Evolutionary conservation across 2,113 vertebrate genomes (phyloP).

Genomic region (Dicerorhinus sumatrensis): DNA sequence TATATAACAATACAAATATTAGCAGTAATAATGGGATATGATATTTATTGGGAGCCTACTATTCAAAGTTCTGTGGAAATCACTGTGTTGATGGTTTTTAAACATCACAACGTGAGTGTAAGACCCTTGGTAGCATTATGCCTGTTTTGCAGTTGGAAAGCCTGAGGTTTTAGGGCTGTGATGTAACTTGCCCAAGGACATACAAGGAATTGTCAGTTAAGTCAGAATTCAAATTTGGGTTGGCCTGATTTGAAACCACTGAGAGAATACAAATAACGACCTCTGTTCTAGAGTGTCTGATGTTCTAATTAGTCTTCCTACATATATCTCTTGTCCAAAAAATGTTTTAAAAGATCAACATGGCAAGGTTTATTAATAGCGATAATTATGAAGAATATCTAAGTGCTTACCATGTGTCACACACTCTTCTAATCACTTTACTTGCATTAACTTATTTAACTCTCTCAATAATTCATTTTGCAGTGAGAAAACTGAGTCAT

Average conservation of each 20-base stretch:
- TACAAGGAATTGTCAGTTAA: neutral
- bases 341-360: neutral
- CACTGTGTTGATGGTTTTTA: neutral
- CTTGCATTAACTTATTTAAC: neutral
- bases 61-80: neutral
- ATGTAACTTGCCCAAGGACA: neutral
- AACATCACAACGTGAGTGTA: neutral
- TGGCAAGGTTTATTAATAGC: neutral
- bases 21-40: neutral
- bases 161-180: neutral
- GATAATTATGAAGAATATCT: neutral
- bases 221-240: neutral
- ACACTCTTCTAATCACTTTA: neutral
- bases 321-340: neutral
- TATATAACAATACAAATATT: neutral
- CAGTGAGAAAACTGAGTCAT: neutral
- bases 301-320: neutral
- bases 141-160: neutral
- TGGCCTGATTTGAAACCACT: slow-evolving; percentile 13
- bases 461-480: neutral
- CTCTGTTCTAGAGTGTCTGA: slow-evolving; percentile 30
- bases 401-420: neutral
- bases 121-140: neutral
- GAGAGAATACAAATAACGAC: neutral
- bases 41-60: neutral